Conservation (phyloP, 1,140 invertebrate genomes). For the Drosophila dunni region DNA sequence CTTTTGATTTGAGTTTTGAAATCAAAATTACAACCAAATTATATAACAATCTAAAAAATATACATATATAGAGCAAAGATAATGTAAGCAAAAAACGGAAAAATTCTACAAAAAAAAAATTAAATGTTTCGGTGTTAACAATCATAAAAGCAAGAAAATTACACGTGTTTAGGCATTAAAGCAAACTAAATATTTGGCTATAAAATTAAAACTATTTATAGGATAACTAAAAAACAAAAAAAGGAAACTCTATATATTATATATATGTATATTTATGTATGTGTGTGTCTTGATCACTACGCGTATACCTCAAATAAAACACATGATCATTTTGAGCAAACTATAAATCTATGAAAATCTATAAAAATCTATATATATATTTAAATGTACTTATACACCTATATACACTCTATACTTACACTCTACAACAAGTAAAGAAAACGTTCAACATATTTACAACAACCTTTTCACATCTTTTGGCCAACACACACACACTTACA, state of each 20-base stretch:
- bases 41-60: conserved; percentile 45
- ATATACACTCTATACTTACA: conserved; percentile 47
- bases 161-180: conserved; percentile 63
- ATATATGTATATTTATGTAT: conserved; percentile 77
- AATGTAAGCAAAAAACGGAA: conserved; percentile 6
- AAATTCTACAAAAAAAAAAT: conserved; percentile 47
- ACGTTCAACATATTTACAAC: conserved; percentile 59
- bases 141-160: conserved; percentile 29
- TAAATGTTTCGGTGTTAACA: conserved; percentile 68
- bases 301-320: conserved; percentile 84
- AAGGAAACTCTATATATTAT: conserved; percentile 47
- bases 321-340: conserved; percentile 81
- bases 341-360: conserved; percentile 37
- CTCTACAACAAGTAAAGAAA: conserved; percentile 6
- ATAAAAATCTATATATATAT: conserved; percentile 55
- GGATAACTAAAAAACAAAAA: conserved; percentile 21
- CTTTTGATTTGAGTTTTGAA: conserved; percentile 11
- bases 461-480: conserved; percentile 38
- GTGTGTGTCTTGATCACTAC: conserved; percentile 85
- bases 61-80: conserved; percentile 32
- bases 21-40: conserved; percentile 20
- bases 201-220: conserved; percentile 11
- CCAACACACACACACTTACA: conserved; percentile 24
- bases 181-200: conserved; percentile 38
- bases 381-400: conserved; percentile 80